Base-by-base conservation (phyloP, 2,113 vertebrate genomes). In the Cyphomyrus plagiostoma region DNA sequence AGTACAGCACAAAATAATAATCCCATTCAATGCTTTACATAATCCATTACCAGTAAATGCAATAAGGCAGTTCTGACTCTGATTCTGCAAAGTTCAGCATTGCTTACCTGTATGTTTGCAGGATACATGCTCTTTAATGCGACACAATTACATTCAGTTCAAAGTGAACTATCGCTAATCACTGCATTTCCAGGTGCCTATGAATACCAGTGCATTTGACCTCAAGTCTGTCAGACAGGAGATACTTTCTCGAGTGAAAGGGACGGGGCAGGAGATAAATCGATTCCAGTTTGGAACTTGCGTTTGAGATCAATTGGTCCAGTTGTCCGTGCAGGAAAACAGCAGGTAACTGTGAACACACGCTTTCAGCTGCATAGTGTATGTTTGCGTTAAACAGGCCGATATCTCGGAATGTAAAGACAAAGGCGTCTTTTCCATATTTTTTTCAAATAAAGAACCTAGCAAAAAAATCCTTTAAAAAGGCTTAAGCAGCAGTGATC, bases 261-360 rank as follows among this genome's bases (percentile, higher is more conserved):
- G 10, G 48, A 74, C 89, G 46, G 80, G 74, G 91, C 91, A 89
- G 17, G 52, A 35, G 46, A 13, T 13, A 56, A 13, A 62, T 53
- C 87, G 30, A 15, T 70, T 88, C 88, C 90, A 84, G 90, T 91
- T 35, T 84, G 39, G 74, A 88, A 83, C 11, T 89, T 30, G 4
- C 74, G 13, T 53, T 53, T 39, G 48, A 86, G 48, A 62, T 92
- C 91, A 90, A n/a, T 89, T 89, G 1, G 88, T 92, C 91, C 95
- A 96, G 94, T 94, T 52, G 70, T 95, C 95, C 94, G 93, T 91
- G 95, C 94, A 95, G 94, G 92, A 13, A 86, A 89, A 91, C 94
- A 13, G 94, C 91, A 92, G 92, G 91, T 45, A 23, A 91, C 53
- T 86, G 91, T 90, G 91, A 90, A 91, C 92, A 90, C 94, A 94